A percentile compares a stretch with the other conserved stretches of the same genome.
These are phyloP conservation scores for Pemphredon lugubris DNA, from an alignment of 2,888 invertebrate species.

Conservation along the genomic window DNA sequence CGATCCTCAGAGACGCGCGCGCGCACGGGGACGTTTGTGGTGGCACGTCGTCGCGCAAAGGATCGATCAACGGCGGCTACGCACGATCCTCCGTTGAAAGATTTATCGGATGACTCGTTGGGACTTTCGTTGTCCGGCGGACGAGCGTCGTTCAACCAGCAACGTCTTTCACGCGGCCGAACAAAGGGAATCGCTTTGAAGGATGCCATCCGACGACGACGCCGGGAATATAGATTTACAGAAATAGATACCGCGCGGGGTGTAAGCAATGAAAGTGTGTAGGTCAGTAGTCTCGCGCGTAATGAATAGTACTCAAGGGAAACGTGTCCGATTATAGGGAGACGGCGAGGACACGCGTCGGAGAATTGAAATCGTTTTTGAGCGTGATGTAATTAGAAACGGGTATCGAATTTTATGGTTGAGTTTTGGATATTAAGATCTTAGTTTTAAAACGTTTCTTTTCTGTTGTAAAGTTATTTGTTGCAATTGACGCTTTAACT, in stretches of 20 bases:
- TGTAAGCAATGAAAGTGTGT: too few relatives aligned
- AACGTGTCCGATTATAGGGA: too few relatives aligned
- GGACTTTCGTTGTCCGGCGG: constrained; percentile 18
- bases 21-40: constrained; percentile 4
- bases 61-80: constrained; percentile 29
- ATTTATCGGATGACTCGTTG: constrained; percentile 36
- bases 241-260: neutral
- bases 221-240: neutral
- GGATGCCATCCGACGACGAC: neutral
- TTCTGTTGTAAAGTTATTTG: too few relatives aligned
- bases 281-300: too few relatives aligned
- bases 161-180: constrained; percentile 11
- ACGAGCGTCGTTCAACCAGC: constrained; percentile 10
- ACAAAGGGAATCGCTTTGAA: constrained; percentile 15
- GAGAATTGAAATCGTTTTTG: too few relatives aligned
- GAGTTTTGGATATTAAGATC: too few relatives aligned
- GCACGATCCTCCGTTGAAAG: constrained; percentile 13
- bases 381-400: too few relatives aligned
- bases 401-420: too few relatives aligned
- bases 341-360: too few relatives aligned
- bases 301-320: too few relatives aligned
- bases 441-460: too few relatives aligned
- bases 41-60: constrained; percentile 20
- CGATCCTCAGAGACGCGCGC: constrained; percentile 5
- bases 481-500: too few relatives aligned